Percentiles rank a stretch among this genome's conserved stretches.
These are phyloP conservation scores for Sipha maydis DNA, from an alignment of 2,888 invertebrate genomes.

Conservation along the genomic window DNA sequence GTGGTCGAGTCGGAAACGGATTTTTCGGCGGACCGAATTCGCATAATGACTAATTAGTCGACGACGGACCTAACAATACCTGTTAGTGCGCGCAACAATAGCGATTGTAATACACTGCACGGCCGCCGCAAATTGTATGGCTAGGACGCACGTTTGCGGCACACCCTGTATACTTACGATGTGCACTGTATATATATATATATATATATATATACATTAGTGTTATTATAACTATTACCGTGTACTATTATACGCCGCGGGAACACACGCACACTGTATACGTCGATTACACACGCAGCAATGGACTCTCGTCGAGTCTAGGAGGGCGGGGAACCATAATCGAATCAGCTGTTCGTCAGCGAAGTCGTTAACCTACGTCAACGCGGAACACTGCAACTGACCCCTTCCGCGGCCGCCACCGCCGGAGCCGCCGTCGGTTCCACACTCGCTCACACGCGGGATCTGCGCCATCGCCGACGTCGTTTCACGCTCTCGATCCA, in stretches of 20 bases:
- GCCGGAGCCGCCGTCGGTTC: slow-evolving; percentile 25
- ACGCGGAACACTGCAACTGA: slow-evolving; percentile 62
- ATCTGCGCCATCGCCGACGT: neutral
- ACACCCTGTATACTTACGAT: slow-evolving; percentile 28
- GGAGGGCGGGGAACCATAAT: slow-evolving; percentile 33
- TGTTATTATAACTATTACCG: neutral
- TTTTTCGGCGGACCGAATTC: neutral
- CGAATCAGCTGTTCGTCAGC: slow-evolving; percentile 62
- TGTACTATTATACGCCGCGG: slow-evolving; percentile 31
- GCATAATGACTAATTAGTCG: neutral
- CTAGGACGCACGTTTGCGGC: neutral
- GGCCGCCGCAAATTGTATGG: neutral
- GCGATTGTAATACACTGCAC: neutral
- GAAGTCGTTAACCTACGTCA: slow-evolving; percentile 62
- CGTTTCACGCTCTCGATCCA: slow-evolving; percentile 11
- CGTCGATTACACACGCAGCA: neutral
- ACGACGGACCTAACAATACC: neutral
- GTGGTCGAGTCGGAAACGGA: neutral
- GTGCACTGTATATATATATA: neutral
- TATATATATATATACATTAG: neutral
- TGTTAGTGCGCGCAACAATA: neutral
- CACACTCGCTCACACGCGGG: neutral
- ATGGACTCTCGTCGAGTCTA: slow-evolving; percentile 26
- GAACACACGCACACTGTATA: neutral
- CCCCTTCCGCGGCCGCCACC: slow-evolving; percentile 45